These are phyloP conservation scores for Eleginops maclovinus DNA, from an alignment of 2,113 vertebrate species.

Conservation along the genomic window DNA sequence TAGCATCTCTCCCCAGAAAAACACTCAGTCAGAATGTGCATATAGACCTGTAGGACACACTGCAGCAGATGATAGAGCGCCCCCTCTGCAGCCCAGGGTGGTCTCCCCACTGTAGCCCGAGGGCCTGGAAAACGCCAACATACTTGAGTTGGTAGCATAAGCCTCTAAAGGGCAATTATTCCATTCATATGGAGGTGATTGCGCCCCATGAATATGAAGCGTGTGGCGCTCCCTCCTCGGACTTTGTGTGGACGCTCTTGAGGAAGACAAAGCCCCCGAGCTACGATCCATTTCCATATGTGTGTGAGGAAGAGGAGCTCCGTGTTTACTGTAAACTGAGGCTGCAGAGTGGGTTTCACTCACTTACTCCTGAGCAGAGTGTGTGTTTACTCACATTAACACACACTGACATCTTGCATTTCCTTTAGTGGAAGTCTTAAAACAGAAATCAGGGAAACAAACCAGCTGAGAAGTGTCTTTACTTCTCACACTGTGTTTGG, in stretches of 20 bases:
- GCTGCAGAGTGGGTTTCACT: not conserved
- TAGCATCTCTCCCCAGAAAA: conserved; percentile 9
- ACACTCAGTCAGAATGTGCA: too few species aligned
- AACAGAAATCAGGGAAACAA: too few species aligned
- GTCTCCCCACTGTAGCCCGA: conserved; percentile 60
- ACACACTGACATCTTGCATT: too few species aligned
- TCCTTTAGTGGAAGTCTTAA: too few species aligned
- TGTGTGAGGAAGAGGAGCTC: conserved; percentile 65
- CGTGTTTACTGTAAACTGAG: conserved; percentile 82
- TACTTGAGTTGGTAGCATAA: conserved; percentile 78
- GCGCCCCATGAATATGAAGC: conserved; percentile 83
- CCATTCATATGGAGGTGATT: conserved; percentile 83
- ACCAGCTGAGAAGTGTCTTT: too few species aligned
- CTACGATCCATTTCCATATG: conserved; percentile 82
- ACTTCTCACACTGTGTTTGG: too few species aligned
- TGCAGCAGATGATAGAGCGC: conserved; percentile 44
- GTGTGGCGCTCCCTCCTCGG: conserved; percentile 76
- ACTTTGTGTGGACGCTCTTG: conserved; percentile 67
- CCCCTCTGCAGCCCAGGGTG: too few species aligned
- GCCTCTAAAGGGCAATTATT: conserved; percentile 76
- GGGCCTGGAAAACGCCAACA: conserved; percentile 66
- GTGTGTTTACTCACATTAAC: too few species aligned
- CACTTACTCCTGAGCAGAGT: too few species aligned
- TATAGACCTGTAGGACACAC: not conserved
- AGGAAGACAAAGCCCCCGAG: conserved; percentile 74